Percentiles rank a stretch among this genome's conserved stretches.
Conservation (phyloP, 2,888 invertebrate species). For the Ectemnius cavifrons region DNA sequence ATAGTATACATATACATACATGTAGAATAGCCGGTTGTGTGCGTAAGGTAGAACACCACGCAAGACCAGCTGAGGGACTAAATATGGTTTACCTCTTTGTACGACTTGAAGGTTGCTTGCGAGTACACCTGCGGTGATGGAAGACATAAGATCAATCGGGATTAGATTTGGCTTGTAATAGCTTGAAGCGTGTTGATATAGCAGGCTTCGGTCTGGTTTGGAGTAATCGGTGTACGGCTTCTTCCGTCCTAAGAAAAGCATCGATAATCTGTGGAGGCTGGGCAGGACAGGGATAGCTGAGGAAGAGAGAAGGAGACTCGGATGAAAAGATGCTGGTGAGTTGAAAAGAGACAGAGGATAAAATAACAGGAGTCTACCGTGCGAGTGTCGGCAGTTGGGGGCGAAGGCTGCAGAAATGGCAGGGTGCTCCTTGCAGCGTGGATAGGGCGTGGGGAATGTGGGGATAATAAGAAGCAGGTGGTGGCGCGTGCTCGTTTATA, state of each 20-base stretch:
- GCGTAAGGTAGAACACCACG: no score
- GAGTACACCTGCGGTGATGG: no score
- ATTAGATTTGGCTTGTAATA: no score
- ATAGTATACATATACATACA: no score
- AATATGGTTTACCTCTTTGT: no score
- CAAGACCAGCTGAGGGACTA: no score
- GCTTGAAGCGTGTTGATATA: background rate
- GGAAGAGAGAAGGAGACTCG: background rate
- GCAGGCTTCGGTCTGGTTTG: background rate
- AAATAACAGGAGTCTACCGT: conserved; percentile 44
- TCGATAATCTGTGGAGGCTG: background rate
- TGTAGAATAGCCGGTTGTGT: no score
- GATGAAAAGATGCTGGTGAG: background rate
- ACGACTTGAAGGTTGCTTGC: no score
- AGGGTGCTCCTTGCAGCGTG: conserved; percentile 50
- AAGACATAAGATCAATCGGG: no score
- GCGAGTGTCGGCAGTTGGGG: conserved; percentile 7
- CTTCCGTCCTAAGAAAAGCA: background rate
- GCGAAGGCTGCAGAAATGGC: conserved; percentile 39
- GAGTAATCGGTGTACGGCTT: background rate
- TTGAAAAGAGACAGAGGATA: conserved; percentile 16
- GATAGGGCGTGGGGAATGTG: conserved; percentile 23
- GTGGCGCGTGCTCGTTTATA: conserved; percentile 70
- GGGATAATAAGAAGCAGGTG: conserved; percentile 73
- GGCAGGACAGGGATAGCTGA: background rate